phyloP scores from a whole-genome alignment of 2,888 invertebrate genomes.

The Tolmerus cingulatus region DNA sequence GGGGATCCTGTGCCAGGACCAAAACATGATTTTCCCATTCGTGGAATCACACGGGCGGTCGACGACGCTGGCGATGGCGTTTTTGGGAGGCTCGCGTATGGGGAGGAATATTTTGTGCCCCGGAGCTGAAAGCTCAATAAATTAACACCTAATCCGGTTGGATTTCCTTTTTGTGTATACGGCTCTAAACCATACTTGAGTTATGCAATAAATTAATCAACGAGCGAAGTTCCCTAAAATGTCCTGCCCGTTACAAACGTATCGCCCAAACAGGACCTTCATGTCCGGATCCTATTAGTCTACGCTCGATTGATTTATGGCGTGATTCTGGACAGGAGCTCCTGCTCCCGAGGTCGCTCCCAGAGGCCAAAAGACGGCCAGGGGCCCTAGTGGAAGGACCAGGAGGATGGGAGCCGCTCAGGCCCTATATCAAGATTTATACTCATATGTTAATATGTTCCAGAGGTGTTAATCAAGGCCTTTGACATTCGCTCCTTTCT shows the following conservation, averaged over 20 bases:
- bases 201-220: conserved; percentile 49
- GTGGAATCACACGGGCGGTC: background rate
- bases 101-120: conserved; percentile 40
- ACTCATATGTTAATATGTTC: conserved; percentile 34
- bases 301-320: conserved; percentile 47
- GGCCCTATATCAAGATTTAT: conserved; percentile 23
- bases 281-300: conserved; percentile 48
- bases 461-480: conserved; percentile 37
- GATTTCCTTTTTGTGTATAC: conserved; percentile 47
- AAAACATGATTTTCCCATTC: conserved; percentile 46
- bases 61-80: background rate
- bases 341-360: background rate
- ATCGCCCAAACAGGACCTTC: conserved; percentile 44
- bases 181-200: conserved; percentile 45
- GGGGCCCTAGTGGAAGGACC: background rate
- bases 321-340: conserved; percentile 37
- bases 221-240: conserved; percentile 43
- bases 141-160: conserved; percentile 41
- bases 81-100: background rate
- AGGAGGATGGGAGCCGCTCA: background rate
- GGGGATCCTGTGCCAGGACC: background rate
- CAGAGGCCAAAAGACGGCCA: background rate
- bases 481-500: conserved; percentile 35
- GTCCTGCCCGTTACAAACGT: conserved; percentile 44
- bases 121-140: conserved; percentile 45